These are phyloP conservation scores for Lepeophtheirus nordmannii DNA, from an alignment of 2,888 invertebrate genomes.

Conservation along the genomic window DNA sequence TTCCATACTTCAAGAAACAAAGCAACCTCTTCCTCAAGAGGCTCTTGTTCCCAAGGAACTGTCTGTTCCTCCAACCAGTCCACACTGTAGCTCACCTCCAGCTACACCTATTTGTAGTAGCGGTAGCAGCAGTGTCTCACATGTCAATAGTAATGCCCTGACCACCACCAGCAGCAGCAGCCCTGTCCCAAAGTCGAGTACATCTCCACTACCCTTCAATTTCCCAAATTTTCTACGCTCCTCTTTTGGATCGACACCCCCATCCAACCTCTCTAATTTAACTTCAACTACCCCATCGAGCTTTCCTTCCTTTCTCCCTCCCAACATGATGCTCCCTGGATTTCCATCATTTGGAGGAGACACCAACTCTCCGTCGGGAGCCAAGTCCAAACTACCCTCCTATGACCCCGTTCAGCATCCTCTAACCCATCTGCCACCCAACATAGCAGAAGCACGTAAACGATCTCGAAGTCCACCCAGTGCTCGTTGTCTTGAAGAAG, in stretches of 20 bases:
- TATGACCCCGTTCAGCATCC: background rate
- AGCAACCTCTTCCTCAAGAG: constrained; percentile 6
- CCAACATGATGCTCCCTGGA: constrained; percentile 27
- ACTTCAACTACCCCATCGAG: constrained; percentile 30
- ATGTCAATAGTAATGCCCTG: constrained; percentile 24
- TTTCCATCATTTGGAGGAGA: constrained; percentile 22
- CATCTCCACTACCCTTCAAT: constrained; percentile 21
- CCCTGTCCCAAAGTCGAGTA: constrained; percentile 20
- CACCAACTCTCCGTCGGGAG: background rate
- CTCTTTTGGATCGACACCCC: constrained; percentile 28
- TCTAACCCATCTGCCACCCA: background rate
- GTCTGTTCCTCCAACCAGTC: constrained; percentile 21
- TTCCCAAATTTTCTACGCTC: constrained; percentile 4
- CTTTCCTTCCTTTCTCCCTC: constrained; percentile 27
- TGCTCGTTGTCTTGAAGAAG: constrained; percentile 26
- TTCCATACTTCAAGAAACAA: constrained; percentile 27
- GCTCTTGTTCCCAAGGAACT: constrained; percentile 26
- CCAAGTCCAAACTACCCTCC: background rate
- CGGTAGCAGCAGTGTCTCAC: constrained; percentile 30
- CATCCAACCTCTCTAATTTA: constrained; percentile 28
- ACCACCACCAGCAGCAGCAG: background rate
- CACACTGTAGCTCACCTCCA: constrained; percentile 20
- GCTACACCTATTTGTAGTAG: constrained; percentile 29
- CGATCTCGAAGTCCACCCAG: constrained; percentile 25
- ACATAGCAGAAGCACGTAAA: background rate